A percentile compares a stretch with the other conserved stretches of the same genome.
Conservation (phyloP, 2,888 invertebrate species). For the Athalia rosae region DNA sequence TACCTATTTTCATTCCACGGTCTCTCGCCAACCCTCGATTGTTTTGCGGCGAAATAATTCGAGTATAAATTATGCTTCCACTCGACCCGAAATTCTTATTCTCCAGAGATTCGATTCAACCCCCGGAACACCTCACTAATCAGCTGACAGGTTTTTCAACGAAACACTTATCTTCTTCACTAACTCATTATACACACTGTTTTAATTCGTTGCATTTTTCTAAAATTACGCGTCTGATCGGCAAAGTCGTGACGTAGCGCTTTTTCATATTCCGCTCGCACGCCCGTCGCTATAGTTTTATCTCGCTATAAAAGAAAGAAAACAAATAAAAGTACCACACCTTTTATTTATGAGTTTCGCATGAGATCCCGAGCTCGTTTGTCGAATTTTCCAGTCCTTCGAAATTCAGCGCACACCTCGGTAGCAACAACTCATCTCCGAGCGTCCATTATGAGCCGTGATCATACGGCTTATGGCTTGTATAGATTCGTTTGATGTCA, state of each 20-base stretch:
- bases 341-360: neutral
- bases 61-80: slow-evolving; percentile 31
- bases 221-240: too few species aligned
- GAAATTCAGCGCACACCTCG: neutral
- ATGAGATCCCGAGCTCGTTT: too few species aligned
- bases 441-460: neutral
- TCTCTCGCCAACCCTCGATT: slow-evolving; percentile 42
- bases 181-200: neutral
- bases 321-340: neutral
- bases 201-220: too few species aligned
- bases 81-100: slow-evolving; percentile 28
- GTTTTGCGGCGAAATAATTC: slow-evolving; percentile 41
- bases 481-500: neutral
- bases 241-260: too few species aligned
- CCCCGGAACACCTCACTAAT: slow-evolving; percentile 33
- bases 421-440: neutral
- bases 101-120: slow-evolving; percentile 33
- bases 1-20: slow-evolving; percentile 17
- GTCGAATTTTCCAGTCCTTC: neutral
- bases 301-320: neutral
- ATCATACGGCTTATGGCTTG: neutral
- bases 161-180: slow-evolving; percentile 16
- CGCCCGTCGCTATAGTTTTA: neutral
- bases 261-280: too few species aligned
- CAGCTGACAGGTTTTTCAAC: slow-evolving; percentile 37